Evolutionary conservation across 1,140 invertebrate genomes (phyloP), one percentile per base, ranked within the genome.

Genomic region (Drosophila ambigua): DNA sequence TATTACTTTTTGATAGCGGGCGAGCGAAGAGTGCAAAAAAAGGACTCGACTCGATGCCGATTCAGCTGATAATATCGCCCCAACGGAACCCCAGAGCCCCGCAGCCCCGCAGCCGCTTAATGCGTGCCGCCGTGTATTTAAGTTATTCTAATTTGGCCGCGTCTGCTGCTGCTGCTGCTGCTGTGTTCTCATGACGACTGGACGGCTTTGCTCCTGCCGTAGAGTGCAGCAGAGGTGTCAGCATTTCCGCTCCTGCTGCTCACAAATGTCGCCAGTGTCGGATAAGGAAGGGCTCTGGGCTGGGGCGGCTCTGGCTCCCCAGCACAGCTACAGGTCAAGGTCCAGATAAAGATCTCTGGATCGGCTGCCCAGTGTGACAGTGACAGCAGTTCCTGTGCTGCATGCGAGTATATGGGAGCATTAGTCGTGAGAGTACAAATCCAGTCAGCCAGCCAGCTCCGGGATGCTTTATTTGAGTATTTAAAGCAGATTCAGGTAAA

Each of bases 1-100:
- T 91, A 91, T 91, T 91, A 88, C 90, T 81, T 91, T 91, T 90
- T 91, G 90, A 91, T 91, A 91, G 82, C 57, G 84, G 66, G 64
- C 71, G 74, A 50, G 65, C 45, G 54, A 48, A 59, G 58, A 41
- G 54, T 49, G 44, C 5, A 13, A 35, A 20, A 64, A 65, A 81
- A 71, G 73, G 76, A 83, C 66, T 76, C 77, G 62, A n/a, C n/a
- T n/a, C 20, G 68, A 39, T 35, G 16, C 28, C n/a, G 51, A 35
- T 26, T 46, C 20, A 62, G 55, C 54, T 67, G 43, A 16, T 61
- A 72, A 39, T 61, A 35, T 46, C 53, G 58, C 67, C 4, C 20
- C 23, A 28, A 24, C 41, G 24, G 23, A 15, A 57, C 44, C 20
- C 39, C 41, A 24, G 31, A 11, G 11, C 9, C 20, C 20, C 26